Conservation (phyloP, 1,140 invertebrate species). For the Drosophila repleta region DNA sequence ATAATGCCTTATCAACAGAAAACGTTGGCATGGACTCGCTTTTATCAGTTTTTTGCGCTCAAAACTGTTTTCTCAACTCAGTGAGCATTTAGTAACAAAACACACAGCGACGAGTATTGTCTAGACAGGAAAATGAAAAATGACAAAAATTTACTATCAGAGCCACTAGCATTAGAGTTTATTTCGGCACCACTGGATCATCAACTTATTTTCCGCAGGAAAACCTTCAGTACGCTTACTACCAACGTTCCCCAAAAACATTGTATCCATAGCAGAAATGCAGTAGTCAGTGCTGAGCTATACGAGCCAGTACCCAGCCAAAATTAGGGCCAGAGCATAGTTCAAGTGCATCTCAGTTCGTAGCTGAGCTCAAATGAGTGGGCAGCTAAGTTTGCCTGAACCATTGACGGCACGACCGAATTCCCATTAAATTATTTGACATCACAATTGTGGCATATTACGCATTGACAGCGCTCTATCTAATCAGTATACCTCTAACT, state of each 20-base stretch:
- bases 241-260: no score
- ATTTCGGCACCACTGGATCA: constrained; percentile 7
- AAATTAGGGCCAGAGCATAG: no score
- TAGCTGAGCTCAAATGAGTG: constrained; percentile 25
- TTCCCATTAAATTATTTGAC: neutral
- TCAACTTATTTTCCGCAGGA: no score
- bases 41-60: no score
- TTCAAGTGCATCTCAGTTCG: no score
- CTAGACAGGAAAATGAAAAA: constrained; percentile 17
- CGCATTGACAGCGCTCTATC: neutral
- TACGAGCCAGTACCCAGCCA: constrained; percentile 2
- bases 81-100: constrained; percentile 16
- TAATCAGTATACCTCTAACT: no score
- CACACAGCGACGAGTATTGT: neutral
- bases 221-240: no score
- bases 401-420: neutral
- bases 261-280: no score
- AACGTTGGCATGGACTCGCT: neutral
- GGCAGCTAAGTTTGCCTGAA: constrained; percentile 38
- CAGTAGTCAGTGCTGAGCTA: no score
- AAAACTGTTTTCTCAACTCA: no score
- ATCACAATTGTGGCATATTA: neutral
- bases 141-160: constrained; percentile 16
- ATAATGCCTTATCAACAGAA: constrained; percentile 17
- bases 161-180: constrained; percentile 13